Evolutionary conservation across 1,140 invertebrate genomes (phyloP), one percentile per base, ranked within the genome.

Genomic region (Amphibalanus amphitrite): DNA sequence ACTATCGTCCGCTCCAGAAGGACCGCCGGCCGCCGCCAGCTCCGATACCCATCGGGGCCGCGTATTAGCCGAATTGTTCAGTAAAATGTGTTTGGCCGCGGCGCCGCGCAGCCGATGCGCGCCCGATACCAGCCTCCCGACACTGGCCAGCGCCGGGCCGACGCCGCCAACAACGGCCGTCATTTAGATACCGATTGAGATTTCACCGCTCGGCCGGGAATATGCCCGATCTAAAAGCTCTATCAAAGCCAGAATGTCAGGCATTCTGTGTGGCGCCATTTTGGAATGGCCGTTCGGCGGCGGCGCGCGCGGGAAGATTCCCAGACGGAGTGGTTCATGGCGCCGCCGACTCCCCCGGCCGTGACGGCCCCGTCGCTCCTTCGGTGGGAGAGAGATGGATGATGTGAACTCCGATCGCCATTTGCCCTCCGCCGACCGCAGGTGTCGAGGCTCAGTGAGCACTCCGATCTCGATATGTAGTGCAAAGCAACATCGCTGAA

Each of bases 161-260:
- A 20, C 47, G 47, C 33, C 33, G 33, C 33, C 33, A 20, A 59
- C 47, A 59, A 59, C 47, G 1, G 47, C 13, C 47, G 23, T 59
- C 47, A 59, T 59, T 59, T 59, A 59, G 47, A 59, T 59, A 59
- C 47, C 47, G 47, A 59, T 59, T 59, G 47, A 59, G 47, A 59
- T 59, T 59, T 59, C 47, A 59, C 47, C 20, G 47, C 13, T 1
- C 6, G 47, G 3, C 47, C 13, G 47, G 20, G 47, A 59, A 59
- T 59, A 59, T 59, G 10, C 20, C 47, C 20, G 47, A 59, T 59
- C 47, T 59, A 59, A 59, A 59, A 59, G 47, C 47, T 59, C 47
- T 59, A 59, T 59, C 47, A 59, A 59, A 59, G 47, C 10, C 47
- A 59, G 47, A 59, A 59, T 59, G 47, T 20, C 47, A 20, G 47